Percentiles rank a stretch among this genome's conserved stretches.
phyloP scores from a whole-genome alignment of 2,888 invertebrate genomes.

The Caenorhabditis panamensis region DNA sequence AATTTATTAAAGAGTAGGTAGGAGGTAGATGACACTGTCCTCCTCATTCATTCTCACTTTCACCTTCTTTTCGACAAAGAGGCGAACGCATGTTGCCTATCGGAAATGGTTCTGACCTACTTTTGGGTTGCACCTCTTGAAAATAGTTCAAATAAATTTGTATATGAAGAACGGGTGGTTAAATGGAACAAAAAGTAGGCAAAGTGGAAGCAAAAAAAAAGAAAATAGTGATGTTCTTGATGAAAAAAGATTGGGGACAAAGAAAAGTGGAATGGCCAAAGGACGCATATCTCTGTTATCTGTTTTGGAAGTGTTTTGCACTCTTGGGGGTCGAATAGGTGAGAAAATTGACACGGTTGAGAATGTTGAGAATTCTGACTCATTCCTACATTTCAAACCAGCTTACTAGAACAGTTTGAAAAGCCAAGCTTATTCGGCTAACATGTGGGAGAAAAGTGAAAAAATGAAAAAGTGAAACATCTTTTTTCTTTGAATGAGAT shows the following conservation, averaged over 20 bases:
- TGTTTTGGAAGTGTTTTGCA: slow-evolving; percentile 38
- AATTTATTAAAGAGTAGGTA: slow-evolving; percentile 29
- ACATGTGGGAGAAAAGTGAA: no score
- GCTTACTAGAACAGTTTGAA: no score
- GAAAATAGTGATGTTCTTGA: no score
- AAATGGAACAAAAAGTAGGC: neutral
- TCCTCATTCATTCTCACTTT: slow-evolving; percentile 34
- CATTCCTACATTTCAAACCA: neutral
- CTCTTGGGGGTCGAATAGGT: slow-evolving; percentile 15
- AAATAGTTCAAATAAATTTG: slow-evolving; percentile 56
- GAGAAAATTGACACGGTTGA: neutral
- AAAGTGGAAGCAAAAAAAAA: slow-evolving; percentile 10
- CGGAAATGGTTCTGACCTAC: slow-evolving; percentile 41
- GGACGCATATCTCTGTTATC: slow-evolving; percentile 36
- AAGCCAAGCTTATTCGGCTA: no score
- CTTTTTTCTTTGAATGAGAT: no score
- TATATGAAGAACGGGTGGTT: no score
- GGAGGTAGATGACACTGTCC: neutral
- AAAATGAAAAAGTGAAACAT: no score
- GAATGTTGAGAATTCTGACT: neutral
- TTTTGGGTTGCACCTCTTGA: no score
- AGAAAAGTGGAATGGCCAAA: slow-evolving; percentile 14
- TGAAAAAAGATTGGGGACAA: slow-evolving; percentile 37
- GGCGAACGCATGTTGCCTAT: slow-evolving; percentile 1
- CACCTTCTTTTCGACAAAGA: slow-evolving; percentile 24